Percentiles rank a stretch among this genome's conserved stretches.
Evolutionary conservation across 2,888 invertebrate species (phyloP).

Genomic region (Xestoiulus laeticollis): DNA sequence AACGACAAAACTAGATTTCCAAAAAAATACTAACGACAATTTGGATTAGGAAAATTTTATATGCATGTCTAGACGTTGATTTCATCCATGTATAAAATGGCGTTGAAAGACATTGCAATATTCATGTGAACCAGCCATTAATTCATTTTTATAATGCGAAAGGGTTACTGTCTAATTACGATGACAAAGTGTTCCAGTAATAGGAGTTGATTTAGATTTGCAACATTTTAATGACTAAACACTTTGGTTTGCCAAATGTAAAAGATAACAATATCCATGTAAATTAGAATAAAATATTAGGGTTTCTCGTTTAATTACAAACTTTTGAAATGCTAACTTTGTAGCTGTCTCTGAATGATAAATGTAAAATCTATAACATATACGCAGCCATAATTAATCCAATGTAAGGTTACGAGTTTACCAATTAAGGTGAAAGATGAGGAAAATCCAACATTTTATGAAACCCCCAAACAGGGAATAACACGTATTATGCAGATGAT

Average conservation of each 20-base stretch:
- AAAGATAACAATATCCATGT: background rate
- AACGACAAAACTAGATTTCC: background rate
- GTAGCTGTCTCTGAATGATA: conserved; percentile 4
- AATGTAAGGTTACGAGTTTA: background rate
- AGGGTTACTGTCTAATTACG: background rate
- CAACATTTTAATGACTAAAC: conserved; percentile 14
- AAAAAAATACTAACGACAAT: background rate
- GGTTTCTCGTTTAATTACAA: background rate
- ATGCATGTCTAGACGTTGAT: background rate
- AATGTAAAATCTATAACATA: background rate
- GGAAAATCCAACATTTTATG: background rate
- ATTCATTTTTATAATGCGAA: background rate
- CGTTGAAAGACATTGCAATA: background rate
- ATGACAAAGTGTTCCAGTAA: background rate
- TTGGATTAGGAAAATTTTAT: background rate
- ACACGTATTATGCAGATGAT: background rate
- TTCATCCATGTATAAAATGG: background rate
- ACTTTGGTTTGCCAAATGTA: background rate
- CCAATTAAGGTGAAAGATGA: background rate
- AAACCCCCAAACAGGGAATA: background rate
- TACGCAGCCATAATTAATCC: background rate
- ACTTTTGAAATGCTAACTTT: background rate
- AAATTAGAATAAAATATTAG: background rate
- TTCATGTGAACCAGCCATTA: background rate
- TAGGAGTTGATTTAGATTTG: background rate